Evolutionary conservation across 2,113 vertebrate species (phyloP).

Genomic region (Zosterops japonicus): DNA sequence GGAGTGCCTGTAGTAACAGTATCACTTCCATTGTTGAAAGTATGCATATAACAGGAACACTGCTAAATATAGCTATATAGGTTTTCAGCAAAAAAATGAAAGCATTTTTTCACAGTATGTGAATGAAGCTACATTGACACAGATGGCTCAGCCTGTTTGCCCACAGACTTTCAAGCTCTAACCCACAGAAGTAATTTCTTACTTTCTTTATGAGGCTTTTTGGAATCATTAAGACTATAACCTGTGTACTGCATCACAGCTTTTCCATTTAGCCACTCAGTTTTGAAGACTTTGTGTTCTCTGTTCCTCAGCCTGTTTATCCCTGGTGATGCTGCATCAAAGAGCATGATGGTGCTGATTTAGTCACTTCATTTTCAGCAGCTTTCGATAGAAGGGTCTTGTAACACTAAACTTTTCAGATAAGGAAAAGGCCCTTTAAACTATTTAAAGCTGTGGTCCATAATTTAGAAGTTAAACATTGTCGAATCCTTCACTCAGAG

Average conservation of each 20-base stretch:
- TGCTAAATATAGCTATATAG: background rate
- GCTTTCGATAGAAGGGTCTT: background rate
- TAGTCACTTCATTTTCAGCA: constrained; percentile 30
- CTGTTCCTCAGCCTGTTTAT: background rate
- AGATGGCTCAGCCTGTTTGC: background rate
- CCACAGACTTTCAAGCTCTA: background rate
- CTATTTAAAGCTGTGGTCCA: background rate
- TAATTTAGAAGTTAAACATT: constrained; percentile 5
- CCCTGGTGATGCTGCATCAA: background rate
- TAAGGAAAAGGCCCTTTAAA: constrained; percentile 1
- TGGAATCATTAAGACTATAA: constrained; percentile 4
- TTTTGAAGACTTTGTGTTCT: background rate
- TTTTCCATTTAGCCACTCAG: background rate
- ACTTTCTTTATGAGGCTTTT: background rate
- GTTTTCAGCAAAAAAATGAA: background rate
- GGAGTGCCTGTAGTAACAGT: background rate
- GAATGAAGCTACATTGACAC: background rate
- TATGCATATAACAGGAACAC: background rate
- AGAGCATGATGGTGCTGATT: background rate
- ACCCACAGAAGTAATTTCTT: background rate
- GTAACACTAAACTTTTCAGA: background rate
- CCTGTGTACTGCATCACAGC: background rate
- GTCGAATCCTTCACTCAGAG: background rate
- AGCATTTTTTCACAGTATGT: background rate
- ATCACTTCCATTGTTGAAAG: background rate